Evolutionary conservation across 1,140 invertebrate species (phyloP), one percentile per base, ranked within the genome.

Genomic region (Ganaspis sp.): DNA sequence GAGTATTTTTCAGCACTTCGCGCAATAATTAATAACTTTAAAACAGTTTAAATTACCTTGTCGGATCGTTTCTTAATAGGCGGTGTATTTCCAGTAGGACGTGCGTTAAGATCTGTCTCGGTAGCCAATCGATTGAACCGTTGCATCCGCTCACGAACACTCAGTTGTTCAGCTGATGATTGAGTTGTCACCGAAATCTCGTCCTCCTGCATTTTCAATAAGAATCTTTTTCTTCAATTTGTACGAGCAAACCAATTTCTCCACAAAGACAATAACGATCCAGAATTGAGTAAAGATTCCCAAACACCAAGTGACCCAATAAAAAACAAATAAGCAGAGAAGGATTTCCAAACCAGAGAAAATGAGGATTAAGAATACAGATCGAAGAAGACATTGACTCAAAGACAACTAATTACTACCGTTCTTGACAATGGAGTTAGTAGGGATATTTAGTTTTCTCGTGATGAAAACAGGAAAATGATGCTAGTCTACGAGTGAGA

Each of bases 41-140:
- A 29, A 64, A 49, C 70, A 72, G 72, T 64, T 37, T 70, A 76
- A 49, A 64, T 92, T 91, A 94, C 94, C 93, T 94, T 95, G 76
- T 94, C 94, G 73, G 89, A 87, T 81, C 92, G 93, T 89, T 93
- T 94, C 87, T 93, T 94, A 75, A 88, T 85, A 53, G 91, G 92
- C 54, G 90, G 92, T 83, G 92, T 94, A 53, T 81, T 82, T 80
- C 80, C 87, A 69, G 84, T 90, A 9, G 88, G 84, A 45, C 87
- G 85, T 69, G 82, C 81, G 34, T 83, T 85, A 58, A 89, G 84
- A 86, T 91, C 90, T 29, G 90, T 91, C 70, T 92, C 90, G 6
- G 95, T 97, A 70, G 96, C 96, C 93, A 98, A 94, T 83, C 95
- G 93, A 90, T 98, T 98, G 88, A 98, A 97, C 88, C 97, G 97